phyloP scores from a whole-genome alignment of 2,113 vertebrate genomes.

The Tursiops truncatus region DNA sequence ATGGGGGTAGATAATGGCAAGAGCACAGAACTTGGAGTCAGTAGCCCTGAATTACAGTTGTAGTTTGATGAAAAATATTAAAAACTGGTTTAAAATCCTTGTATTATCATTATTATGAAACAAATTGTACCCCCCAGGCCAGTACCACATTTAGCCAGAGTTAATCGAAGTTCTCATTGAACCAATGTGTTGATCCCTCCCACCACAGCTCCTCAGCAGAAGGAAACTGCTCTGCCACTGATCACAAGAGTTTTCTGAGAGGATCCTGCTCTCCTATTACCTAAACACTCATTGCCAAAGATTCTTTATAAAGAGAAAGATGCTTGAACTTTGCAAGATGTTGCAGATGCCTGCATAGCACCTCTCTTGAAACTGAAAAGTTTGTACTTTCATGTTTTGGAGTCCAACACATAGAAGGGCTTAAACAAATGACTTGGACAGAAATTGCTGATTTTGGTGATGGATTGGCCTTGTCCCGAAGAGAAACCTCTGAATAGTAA shows the following conservation, averaged over 20 bases:
- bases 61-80: conserved; percentile 9
- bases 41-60: neutral
- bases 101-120: neutral
- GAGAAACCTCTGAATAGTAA: conserved; percentile 42
- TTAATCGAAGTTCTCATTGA: neutral
- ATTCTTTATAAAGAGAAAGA: conserved; percentile 25
- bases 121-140: neutral
- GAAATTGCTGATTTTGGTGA: conserved; percentile 1
- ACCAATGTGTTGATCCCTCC: neutral
- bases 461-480: neutral
- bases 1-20: neutral
- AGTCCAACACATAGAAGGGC: neutral
- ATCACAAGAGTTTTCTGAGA: neutral
- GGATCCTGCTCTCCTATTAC: neutral
- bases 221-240: neutral
- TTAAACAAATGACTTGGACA: neutral
- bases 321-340: neutral
- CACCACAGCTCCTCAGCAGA: neutral
- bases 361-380: neutral
- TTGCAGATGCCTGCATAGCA: neutral
- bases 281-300: neutral
- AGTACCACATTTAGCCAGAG: neutral
- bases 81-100: neutral
- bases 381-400: neutral
- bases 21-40: neutral